Evolutionary conservation across 2,888 invertebrate species (phyloP), one percentile per base, ranked within the genome.

Genomic region (Dione juno): DNA sequence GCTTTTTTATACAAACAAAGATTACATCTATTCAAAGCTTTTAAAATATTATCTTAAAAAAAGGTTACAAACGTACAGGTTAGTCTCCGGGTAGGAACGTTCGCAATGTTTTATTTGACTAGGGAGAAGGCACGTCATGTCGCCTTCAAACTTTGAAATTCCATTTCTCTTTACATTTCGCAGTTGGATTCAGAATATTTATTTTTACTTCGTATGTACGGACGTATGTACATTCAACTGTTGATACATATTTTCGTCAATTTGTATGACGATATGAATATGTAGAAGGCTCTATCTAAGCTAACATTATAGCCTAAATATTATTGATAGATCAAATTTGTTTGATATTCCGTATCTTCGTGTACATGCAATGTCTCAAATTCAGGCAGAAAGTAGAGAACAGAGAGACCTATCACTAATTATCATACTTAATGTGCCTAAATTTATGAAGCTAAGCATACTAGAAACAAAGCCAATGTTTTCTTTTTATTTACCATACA

Each of bases 141-240:
- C 54, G 54, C 59, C 61, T 61, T 61, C 35, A 61, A 61, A 61
- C 45, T 61, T 61, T 16, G 45, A 45, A 43, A 61, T 45, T 35
- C 45, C 61, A 61, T 45, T 61, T 28, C 45, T 59, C 28, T 43
- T 61, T 61, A 28, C 61, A 61, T 61, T 61, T 35, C 45, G 61
- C 16, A 11, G 28, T 11, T n/a, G 28, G 28, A 61, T 61, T 61
- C 45, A 45, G 21, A 45, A 45, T 16, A 37, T 61, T 43, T 61
- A 61, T 61, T 61, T 45, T 43, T 28, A 61, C 61, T 45, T 16
- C 61, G 61, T 45, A 61, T 6, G 16, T 28, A 28, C 28, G 28
- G 28, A 11, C 61, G 61, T 28, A 45, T 6, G 16, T 57, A 57
- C n/a, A 50, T 19, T 50, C 9, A n/a, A 14, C 14, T 21, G 16